A percentile compares a stretch with the other conserved stretches of the same genome.
These are phyloP conservation scores for Menidia beryllina DNA, from an alignment of 2,113 vertebrate genomes.

Conservation along the genomic window DNA sequence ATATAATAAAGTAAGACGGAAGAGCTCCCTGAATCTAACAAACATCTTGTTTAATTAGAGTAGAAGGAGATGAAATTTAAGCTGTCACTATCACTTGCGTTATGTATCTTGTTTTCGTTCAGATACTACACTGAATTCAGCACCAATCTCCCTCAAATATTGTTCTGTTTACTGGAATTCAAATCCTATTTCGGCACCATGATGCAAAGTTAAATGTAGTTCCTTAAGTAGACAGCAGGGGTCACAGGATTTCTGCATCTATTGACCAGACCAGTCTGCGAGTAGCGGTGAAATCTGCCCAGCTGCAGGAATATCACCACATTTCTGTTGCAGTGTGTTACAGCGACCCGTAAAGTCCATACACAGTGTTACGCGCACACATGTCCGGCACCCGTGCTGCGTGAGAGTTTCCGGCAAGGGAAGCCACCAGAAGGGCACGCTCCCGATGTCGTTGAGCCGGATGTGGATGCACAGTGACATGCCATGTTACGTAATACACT, in stretches of 20 bases:
- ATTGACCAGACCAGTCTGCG: slow-evolving; percentile 50
- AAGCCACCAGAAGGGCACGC: slow-evolving; percentile 25
- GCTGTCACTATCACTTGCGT: slow-evolving; percentile 35
- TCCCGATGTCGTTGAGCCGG: slow-evolving; percentile 45
- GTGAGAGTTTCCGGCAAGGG: neutral
- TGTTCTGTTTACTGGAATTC: slow-evolving; percentile 28
- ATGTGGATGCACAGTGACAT: slow-evolving; percentile 64
- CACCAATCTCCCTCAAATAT: slow-evolving; percentile 31
- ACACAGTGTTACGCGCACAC: slow-evolving; percentile 26
- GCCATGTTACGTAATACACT: slow-evolving; percentile 71
- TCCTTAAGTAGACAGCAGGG: slow-evolving; percentile 67
- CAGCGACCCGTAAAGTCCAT: slow-evolving; percentile 44
- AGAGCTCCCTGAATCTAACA: slow-evolving; percentile 28
- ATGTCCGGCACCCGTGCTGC: slow-evolving; percentile 4
- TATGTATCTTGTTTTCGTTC: slow-evolving; percentile 50
- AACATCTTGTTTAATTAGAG: slow-evolving; percentile 25
- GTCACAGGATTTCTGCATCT: slow-evolving; percentile 53
- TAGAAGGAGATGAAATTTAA: slow-evolving; percentile 11
- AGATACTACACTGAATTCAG: slow-evolving; percentile 33
- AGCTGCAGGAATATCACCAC: slow-evolving; percentile 63
- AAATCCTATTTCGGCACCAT: slow-evolving; percentile 32
- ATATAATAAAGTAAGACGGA: slow-evolving; percentile 17
- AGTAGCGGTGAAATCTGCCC: slow-evolving; percentile 49
- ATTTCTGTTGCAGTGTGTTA: slow-evolving; percentile 44
- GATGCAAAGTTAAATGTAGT: slow-evolving; percentile 52